Percentiles rank a stretch among this genome's conserved stretches.
phyloP scores from a whole-genome alignment of 2,888 invertebrate genomes.

The Leptopilina myrica region DNA sequence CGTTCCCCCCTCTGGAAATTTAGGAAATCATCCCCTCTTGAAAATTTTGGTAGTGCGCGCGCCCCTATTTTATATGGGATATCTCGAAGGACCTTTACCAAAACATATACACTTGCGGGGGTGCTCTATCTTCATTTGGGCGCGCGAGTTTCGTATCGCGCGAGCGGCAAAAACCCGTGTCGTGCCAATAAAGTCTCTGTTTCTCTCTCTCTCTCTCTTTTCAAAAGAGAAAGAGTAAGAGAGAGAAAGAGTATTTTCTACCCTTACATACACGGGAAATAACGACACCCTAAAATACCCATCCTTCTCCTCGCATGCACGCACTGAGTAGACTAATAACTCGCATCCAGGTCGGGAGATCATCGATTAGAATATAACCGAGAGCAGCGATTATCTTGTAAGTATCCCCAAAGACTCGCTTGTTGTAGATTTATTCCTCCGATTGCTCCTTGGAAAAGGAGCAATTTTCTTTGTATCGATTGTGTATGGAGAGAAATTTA shows the following conservation, averaged over 20 bases:
- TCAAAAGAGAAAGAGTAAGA: too few relatives aligned
- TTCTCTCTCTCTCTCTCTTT: slow-evolving; percentile 44
- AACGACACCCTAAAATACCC: slow-evolving; percentile 33
- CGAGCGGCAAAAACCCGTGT: slow-evolving; percentile 64
- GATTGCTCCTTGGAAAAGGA: slow-evolving; percentile 19
- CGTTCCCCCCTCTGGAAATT: slow-evolving; percentile 14
- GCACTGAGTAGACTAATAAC: slow-evolving; percentile 41
- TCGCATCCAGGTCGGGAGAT: slow-evolving; percentile 49
- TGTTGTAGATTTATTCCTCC: slow-evolving; percentile 22
- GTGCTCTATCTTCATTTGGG: slow-evolving; percentile 61
- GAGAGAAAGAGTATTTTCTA: slow-evolving; percentile 55
- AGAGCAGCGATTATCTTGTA: slow-evolving; percentile 58
- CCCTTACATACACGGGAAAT: slow-evolving; percentile 23
- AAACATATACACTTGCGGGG: slow-evolving; percentile 21
- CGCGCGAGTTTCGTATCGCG: slow-evolving; percentile 50
- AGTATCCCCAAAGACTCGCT: slow-evolving; percentile 17
- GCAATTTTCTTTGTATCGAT: slow-evolving; percentile 9
- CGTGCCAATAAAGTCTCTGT: slow-evolving; percentile 73
- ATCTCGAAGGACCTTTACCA: not conserved
- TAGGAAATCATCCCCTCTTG: slow-evolving; percentile 23
- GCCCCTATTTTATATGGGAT: slow-evolving; percentile 27
- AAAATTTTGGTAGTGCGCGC: slow-evolving; percentile 51
- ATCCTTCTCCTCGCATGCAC: slow-evolving; percentile 33
- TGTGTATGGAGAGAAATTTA: not conserved
- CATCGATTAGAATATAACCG: slow-evolving; percentile 60